Conservation (phyloP, 1,140 invertebrate species). For the Calosoma granatense region DNA sequence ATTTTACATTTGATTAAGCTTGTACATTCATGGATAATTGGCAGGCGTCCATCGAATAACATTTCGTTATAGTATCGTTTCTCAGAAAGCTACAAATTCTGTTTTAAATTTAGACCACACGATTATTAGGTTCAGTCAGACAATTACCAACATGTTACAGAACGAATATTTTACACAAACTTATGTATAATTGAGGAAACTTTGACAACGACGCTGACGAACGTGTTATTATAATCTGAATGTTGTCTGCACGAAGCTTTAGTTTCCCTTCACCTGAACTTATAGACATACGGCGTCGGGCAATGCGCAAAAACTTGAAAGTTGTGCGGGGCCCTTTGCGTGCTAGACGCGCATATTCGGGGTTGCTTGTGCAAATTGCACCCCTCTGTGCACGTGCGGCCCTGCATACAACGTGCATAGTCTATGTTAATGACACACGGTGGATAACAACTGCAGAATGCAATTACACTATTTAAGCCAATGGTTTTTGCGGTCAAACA, state of each 20-base stretch:
- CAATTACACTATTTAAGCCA: neutral
- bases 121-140: no score
- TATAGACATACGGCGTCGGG: no score
- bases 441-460: neutral
- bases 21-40: no score
- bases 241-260: neutral
- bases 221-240: neutral
- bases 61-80: no score
- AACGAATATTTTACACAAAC: neutral
- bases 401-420: neutral
- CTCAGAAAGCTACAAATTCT: no score
- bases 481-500: neutral
- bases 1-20: no score
- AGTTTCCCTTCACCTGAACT: neutral
- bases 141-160: no score
- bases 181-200: neutral
- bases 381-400: neutral
- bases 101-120: no score
- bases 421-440: neutral
- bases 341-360: neutral
- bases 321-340: neutral
- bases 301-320: neutral
- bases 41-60: no score
- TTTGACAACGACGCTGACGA: neutral
- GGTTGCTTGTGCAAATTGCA: neutral